Evolutionary conservation across 2,888 invertebrate genomes (phyloP).

Genomic region (Troides helena): DNA sequence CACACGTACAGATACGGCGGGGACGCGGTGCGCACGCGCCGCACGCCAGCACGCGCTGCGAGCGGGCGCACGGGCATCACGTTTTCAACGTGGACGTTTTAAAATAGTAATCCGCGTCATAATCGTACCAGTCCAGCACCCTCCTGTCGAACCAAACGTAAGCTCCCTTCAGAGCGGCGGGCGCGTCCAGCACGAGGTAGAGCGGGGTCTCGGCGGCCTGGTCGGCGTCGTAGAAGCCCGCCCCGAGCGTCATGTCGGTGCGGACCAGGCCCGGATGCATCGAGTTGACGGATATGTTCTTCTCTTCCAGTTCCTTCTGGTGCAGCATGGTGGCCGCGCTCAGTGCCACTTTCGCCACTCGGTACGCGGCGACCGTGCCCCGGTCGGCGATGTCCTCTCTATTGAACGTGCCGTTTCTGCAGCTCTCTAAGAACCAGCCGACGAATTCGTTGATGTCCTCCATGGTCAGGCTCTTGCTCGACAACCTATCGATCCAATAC

Average conservation of each 20-base stretch:
- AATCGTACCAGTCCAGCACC: neutral
- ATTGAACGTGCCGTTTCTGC: neutral
- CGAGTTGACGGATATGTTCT: neutral
- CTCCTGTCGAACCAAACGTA: neutral
- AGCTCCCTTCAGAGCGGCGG: neutral
- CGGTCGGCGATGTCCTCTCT: constrained; percentile 34
- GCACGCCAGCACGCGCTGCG: too few relatives aligned
- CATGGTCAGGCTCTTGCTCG: constrained; percentile 44
- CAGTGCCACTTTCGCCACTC: constrained; percentile 82
- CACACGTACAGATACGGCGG: too few relatives aligned
- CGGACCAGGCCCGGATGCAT: neutral
- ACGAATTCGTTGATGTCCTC: constrained; percentile 39
- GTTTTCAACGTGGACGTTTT: neutral
- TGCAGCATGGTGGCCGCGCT: constrained; percentile 81
- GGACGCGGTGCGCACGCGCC: too few relatives aligned
- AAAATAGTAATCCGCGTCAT: neutral
- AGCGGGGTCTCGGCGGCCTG: neutral
- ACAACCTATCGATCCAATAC: constrained; percentile 68
- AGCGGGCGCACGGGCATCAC: neutral
- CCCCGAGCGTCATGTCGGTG: neutral
- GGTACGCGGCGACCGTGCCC: constrained; percentile 74
- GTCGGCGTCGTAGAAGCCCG: neutral
- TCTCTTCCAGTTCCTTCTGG: constrained; percentile 53
- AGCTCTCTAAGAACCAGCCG: neutral
- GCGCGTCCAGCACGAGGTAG: neutral